Conservation (phyloP, 2,888 invertebrate genomes). For the Coenonympha arcania region DNA sequence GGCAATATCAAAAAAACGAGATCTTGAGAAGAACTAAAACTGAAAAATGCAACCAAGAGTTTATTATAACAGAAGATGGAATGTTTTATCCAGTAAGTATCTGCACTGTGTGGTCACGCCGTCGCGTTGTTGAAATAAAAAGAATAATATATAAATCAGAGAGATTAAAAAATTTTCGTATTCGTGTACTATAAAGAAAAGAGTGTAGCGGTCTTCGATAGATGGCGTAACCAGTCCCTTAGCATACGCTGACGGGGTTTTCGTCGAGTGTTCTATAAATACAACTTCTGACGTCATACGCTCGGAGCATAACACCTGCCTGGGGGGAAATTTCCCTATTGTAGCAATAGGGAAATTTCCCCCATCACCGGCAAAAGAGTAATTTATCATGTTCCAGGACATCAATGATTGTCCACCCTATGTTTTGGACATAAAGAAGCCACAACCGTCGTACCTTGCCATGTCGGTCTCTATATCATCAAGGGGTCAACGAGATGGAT, state of each 20-base stretch:
- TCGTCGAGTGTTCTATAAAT: no score
- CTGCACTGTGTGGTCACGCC: background rate
- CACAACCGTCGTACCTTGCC: conserved; percentile 54
- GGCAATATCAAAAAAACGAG: conserved; percentile 56
- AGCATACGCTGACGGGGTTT: no score
- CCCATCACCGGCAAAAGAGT: background rate
- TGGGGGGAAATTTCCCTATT: background rate
- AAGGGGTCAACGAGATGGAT: conserved; percentile 63
- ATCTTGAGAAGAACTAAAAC: conserved; percentile 46
- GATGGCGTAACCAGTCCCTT: no score
- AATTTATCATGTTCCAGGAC: conserved; percentile 38
- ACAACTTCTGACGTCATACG: no score
- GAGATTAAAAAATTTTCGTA: no score
- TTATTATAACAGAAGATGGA: conserved; percentile 62
- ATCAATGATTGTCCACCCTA: conserved; percentile 63
- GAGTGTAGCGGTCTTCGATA: no score
- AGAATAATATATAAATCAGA: no score
- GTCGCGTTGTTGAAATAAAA: no score
- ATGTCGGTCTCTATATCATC: conserved; percentile 58
- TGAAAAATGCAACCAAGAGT: conserved; percentile 62
- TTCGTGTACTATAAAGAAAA: no score
- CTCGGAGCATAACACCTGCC: no score
- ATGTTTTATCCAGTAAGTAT: conserved; percentile 48
- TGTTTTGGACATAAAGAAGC: conserved; percentile 54
- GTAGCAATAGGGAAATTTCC: no score